These are phyloP conservation scores for Sinocyclocheilus anophthalmus DNA, from an alignment of 2,113 vertebrate genomes.

Conservation along the genomic window DNA sequence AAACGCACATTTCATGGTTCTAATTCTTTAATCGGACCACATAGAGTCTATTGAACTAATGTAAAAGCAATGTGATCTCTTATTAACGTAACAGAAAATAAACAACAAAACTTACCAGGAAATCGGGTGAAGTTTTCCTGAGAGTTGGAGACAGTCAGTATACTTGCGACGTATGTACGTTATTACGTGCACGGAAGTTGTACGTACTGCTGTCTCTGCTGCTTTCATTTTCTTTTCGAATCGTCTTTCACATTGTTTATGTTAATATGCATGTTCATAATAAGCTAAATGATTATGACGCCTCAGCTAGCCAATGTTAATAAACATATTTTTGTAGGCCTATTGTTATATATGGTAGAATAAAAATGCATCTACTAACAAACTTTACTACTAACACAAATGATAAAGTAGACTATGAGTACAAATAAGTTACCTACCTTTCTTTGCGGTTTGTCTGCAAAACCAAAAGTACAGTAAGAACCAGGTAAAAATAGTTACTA, in stretches of 20 bases:
- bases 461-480: neutral
- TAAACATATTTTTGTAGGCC: too few relatives aligned
- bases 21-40: neutral
- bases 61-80: neutral
- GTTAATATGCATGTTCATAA: neutral
- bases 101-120: neutral
- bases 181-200: neutral
- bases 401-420: neutral
- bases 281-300: too few relatives aligned
- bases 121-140: neutral
- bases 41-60: neutral
- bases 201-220: neutral
- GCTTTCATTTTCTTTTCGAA: neutral
- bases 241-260: neutral
- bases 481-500: too few relatives aligned
- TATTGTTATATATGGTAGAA: neutral
- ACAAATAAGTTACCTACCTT: neutral
- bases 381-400: conserved; percentile 1
- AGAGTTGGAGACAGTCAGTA: neutral
- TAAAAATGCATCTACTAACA: neutral
- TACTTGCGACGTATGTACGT: neutral
- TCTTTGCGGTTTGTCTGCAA: neutral
- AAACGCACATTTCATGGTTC: neutral
- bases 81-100: neutral
- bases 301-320: too few relatives aligned